phyloP scores from a whole-genome alignment of 1,140 invertebrate species.

The Heliconius himera region DNA sequence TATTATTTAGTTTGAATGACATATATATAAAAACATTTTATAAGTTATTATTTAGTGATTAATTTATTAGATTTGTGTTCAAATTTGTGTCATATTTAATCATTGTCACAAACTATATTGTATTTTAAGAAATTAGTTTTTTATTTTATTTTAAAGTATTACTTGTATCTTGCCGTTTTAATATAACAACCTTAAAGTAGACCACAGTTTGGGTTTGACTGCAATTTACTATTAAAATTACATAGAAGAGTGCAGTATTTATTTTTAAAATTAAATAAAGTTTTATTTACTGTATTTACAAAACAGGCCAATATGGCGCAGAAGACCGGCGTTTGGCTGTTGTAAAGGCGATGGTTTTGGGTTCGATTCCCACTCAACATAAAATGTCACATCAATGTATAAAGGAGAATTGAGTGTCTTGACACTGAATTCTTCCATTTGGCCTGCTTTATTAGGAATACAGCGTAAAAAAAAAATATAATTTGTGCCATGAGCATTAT shows the following conservation, averaged over 20 bases:
- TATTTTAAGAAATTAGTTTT: conserved; percentile 29
- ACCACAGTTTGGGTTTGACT: neutral
- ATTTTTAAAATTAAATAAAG: neutral
- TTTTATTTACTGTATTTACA: neutral
- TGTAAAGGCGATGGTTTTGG: too few relatives aligned
- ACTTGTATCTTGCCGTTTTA: conserved; percentile 63
- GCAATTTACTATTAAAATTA: neutral
- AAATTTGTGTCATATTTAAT: conserved; percentile 78
- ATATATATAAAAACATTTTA: conserved; percentile 13
- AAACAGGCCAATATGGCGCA: too few relatives aligned
- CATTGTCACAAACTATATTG: conserved; percentile 67
- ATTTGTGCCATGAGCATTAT: conserved; percentile 9
- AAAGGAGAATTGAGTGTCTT: too few relatives aligned
- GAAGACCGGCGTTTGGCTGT: too few relatives aligned
- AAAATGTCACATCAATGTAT: too few relatives aligned
- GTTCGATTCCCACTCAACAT: too few relatives aligned
- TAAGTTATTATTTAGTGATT: conserved; percentile 43
- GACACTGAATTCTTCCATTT: too few relatives aligned
- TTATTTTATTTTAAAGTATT: conserved; percentile 60
- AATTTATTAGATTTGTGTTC: conserved; percentile 73
- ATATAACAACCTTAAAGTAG: conserved; percentile 4
- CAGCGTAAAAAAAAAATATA: neutral
- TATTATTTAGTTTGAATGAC: conserved; percentile 38
- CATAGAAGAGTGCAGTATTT: neutral
- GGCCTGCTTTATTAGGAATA: too few relatives aligned